A percentile compares a stretch with the other conserved stretches of the same genome.
These are phyloP conservation scores for Butorides virescens DNA, from an alignment of 2,113 vertebrate species.

Conservation along the genomic window DNA sequence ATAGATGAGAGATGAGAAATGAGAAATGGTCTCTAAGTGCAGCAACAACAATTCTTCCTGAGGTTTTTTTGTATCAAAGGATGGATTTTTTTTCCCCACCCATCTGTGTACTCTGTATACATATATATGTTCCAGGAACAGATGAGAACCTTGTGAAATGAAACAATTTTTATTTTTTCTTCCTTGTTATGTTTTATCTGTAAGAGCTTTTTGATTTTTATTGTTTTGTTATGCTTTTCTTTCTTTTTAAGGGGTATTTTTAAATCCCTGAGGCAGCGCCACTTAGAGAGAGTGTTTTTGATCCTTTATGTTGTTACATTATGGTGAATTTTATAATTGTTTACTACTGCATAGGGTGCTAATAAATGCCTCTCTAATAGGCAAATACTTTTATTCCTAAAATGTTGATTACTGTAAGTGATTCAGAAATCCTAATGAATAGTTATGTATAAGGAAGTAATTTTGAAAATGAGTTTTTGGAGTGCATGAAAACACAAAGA, in stretches of 20 bases:
- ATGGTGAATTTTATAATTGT: neutral
- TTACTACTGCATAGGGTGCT: neutral
- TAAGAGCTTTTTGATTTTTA: neutral
- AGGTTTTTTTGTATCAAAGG: neutral
- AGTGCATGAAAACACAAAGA: neutral
- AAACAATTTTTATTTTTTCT: neutral
- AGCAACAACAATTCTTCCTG: neutral
- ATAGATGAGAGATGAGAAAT: neutral
- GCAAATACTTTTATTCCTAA: neutral
- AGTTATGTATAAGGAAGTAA: neutral
- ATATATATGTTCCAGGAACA: neutral
- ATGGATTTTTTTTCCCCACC: neutral
- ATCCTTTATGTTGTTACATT: neutral
- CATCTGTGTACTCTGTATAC: neutral
- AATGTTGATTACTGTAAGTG: neutral
- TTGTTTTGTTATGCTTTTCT: neutral
- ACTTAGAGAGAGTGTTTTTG: neutral
- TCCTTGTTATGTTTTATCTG: neutral
- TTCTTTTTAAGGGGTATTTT: neutral
- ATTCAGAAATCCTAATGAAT: slow-evolving; percentile 19
- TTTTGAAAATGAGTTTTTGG: slow-evolving; percentile 16
- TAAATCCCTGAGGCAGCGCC: neutral
- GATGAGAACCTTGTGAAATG: neutral
- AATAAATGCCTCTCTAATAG: slow-evolving; percentile 3
- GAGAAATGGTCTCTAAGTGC: neutral